Evolutionary conservation across 2,888 invertebrate genomes (phyloP).

Genomic region (Lasioglossum marginatum): DNA sequence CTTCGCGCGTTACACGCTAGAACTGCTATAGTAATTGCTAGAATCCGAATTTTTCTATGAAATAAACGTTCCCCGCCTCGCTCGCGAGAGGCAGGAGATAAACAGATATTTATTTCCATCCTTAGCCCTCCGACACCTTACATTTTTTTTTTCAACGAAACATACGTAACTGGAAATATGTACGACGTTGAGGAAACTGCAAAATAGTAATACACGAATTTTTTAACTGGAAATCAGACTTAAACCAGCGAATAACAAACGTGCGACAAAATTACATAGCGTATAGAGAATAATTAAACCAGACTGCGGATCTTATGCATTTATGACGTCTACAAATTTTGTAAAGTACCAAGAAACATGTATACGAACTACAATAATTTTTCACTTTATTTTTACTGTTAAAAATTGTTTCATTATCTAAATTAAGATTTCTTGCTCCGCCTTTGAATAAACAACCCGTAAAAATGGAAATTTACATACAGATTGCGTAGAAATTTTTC

Average conservation of each 20-base stretch:
- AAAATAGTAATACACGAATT: background rate
- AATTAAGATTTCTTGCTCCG: background rate
- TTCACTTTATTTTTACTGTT: background rate
- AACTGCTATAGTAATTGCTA: background rate
- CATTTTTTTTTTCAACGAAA: background rate
- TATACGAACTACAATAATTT: background rate
- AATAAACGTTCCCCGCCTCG: background rate
- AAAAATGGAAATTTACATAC: background rate
- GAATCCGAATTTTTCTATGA: background rate
- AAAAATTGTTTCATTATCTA: background rate
- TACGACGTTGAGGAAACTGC: background rate
- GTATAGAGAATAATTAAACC: background rate
- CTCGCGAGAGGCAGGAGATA: background rate
- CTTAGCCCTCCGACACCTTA: background rate
- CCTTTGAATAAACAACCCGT: background rate
- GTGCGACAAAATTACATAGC: background rate
- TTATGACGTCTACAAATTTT: background rate
- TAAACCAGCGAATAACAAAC: background rate
- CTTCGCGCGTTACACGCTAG: slow-evolving; percentile 25
- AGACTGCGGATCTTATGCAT: background rate
- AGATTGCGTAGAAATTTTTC: background rate
- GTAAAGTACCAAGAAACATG: background rate
- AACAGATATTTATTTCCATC: background rate
- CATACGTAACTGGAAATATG: background rate
- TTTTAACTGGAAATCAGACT: background rate